Percentiles rank a stretch among this genome's conserved stretches.
These are phyloP conservation scores for Campylomormyrus tamandua DNA, from an alignment of 2,113 vertebrate genomes.

Conservation along the genomic window DNA sequence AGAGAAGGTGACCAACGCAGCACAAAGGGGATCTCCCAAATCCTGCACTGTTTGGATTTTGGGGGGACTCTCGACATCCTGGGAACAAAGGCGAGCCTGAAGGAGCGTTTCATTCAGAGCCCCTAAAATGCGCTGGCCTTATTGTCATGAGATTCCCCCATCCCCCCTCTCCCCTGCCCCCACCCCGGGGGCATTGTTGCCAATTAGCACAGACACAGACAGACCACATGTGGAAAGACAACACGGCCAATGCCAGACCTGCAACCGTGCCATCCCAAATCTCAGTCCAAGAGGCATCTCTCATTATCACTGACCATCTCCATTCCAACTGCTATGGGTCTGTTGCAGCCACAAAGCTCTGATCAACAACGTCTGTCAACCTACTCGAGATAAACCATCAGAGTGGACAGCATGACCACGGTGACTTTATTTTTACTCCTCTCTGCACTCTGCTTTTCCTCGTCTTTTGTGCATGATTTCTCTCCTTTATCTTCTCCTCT, in stretches of 20 bases:
- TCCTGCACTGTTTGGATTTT: not conserved
- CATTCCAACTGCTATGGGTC: not conserved
- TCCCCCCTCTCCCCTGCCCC: not conserved
- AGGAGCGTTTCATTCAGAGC: not conserved
- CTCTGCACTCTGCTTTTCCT: not conserved
- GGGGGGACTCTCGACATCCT: not conserved
- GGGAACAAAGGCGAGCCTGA: not conserved
- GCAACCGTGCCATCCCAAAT: not conserved
- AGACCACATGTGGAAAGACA: conserved; percentile 2
- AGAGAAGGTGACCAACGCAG: not conserved
- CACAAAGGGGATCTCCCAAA: not conserved
- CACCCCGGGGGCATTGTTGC: conserved; percentile 8
- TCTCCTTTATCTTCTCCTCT: not conserved
- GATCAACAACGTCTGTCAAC: not conserved
- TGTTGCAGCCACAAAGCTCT: not conserved
- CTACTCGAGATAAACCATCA: not conserved
- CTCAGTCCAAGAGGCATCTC: not conserved
- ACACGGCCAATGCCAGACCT: not conserved
- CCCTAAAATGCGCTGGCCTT: not conserved
- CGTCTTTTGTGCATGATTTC: not conserved
- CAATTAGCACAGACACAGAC: conserved; percentile 3
- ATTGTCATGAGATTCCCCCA: not conserved
- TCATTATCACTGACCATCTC: not conserved
- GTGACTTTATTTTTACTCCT: not conserved
- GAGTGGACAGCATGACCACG: not conserved